Conservation (phyloP, 2,888 invertebrate genomes). For the Pediacus dermestoides region DNA sequence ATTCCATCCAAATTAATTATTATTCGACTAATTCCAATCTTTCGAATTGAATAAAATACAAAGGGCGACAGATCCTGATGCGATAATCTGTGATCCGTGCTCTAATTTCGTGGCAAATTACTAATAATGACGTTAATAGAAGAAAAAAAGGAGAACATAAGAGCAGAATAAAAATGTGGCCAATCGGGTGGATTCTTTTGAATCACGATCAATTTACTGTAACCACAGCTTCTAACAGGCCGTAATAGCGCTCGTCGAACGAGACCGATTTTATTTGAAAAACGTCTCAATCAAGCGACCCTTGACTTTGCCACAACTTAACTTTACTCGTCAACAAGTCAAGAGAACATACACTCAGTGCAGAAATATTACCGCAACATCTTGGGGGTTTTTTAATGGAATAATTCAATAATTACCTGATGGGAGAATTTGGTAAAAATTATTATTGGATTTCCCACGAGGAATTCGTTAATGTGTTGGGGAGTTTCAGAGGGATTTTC, state of each 20-base stretch:
- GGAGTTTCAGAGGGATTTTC: too few species aligned
- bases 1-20: not conserved
- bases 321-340: constrained; percentile 30
- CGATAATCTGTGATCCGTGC: constrained; percentile 4
- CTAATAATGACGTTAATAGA: constrained; percentile 6
- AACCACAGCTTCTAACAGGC: constrained; percentile 51
- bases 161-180: constrained; percentile 21
- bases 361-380: not conserved
- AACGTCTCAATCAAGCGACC: constrained; percentile 51
- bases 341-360: constrained; percentile 17
- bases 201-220: constrained; percentile 48
- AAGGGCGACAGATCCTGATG: too few species aligned
- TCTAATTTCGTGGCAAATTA: constrained; percentile 8
- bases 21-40: not conserved
- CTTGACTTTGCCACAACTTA: constrained; percentile 49
- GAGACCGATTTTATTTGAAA: constrained; percentile 51
- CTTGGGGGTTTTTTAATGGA: too few species aligned
- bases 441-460: too few species aligned
- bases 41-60: too few species aligned
- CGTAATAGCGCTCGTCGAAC: constrained; percentile 47
- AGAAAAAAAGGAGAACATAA: constrained; percentile 7
- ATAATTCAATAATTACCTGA: too few species aligned
- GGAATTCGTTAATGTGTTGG: too few species aligned
- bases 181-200: constrained; percentile 39
- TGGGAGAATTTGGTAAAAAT: too few species aligned